phyloP scores from a whole-genome alignment of 2,113 vertebrate genomes.

The Microcebus ravelobensis region DNA sequence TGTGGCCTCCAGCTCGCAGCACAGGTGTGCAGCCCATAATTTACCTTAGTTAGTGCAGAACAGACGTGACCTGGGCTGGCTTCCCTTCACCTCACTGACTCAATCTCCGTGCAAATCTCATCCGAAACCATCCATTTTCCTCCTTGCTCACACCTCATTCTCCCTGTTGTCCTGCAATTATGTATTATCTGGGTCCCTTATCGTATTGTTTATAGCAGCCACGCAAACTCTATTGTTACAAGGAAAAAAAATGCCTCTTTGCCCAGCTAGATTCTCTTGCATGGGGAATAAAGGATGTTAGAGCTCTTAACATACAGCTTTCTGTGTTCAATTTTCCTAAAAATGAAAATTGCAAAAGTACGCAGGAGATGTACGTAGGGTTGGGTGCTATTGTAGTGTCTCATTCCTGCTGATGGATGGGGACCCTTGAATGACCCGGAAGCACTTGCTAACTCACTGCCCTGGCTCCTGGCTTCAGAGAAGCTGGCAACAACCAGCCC shows the following conservation, averaged over 20 bases:
- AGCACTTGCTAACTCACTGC: background rate
- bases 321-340: conserved; percentile 62
- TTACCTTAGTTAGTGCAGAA: background rate
- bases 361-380: background rate
- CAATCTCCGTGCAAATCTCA: conserved; percentile 37
- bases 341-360: conserved; percentile 63
- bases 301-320: conserved; percentile 45
- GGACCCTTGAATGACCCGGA: background rate
- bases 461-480: background rate
- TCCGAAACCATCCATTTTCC: background rate
- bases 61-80: background rate
- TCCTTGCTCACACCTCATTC: conserved; percentile 19
- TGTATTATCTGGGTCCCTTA: conserved; percentile 54
- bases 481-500: background rate
- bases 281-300: conserved; percentile 56
- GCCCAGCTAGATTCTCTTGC: conserved; percentile 9
- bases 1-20: background rate
- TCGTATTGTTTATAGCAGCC: conserved; percentile 37
- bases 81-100: background rate
- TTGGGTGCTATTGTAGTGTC: background rate
- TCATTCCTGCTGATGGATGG: background rate
- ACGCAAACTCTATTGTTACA: conserved; percentile 48
- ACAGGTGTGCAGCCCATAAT: background rate
- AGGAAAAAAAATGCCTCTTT: conserved; percentile 21
- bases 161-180: conserved; percentile 58